Conservation (phyloP, 2,113 vertebrate species). For the Brachypodius melanocephalos region DNA sequence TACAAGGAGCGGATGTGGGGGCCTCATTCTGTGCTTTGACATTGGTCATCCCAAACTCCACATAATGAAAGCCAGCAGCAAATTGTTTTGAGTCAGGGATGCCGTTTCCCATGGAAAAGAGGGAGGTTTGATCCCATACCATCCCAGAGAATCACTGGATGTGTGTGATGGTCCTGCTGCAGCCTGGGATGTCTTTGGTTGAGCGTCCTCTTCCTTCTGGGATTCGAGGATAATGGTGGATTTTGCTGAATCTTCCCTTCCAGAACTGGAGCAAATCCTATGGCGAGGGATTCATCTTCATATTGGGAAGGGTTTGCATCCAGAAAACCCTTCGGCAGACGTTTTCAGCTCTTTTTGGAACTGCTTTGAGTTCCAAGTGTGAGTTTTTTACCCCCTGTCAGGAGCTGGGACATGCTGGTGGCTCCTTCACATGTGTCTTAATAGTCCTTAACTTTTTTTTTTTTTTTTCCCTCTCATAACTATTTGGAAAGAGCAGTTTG, state of each 20-base stretch:
- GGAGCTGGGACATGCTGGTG: neutral
- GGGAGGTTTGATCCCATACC: neutral
- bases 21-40: neutral
- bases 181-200: neutral
- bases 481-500: neutral
- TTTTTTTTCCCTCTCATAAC: neutral
- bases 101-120: neutral
- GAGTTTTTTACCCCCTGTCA: neutral
- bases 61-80: neutral
- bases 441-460: neutral
- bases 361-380: neutral
- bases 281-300: rapidly evolving
- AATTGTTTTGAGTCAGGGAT: neutral
- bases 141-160: neutral
- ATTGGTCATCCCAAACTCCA: neutral
- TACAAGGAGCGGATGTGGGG: no score
- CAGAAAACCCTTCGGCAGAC: neutral
- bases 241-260: neutral
- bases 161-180: neutral
- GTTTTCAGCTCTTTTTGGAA: neutral
- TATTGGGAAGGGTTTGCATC: neutral
- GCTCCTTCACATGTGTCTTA: neutral
- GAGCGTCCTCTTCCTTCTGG: rapidly evolving
- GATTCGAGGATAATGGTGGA: rapidly evolving
- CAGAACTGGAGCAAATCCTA: neutral